These are phyloP conservation scores for Paraescarpia echinospica DNA, from an alignment of 1,140 invertebrate genomes.

Conservation along the genomic window DNA sequence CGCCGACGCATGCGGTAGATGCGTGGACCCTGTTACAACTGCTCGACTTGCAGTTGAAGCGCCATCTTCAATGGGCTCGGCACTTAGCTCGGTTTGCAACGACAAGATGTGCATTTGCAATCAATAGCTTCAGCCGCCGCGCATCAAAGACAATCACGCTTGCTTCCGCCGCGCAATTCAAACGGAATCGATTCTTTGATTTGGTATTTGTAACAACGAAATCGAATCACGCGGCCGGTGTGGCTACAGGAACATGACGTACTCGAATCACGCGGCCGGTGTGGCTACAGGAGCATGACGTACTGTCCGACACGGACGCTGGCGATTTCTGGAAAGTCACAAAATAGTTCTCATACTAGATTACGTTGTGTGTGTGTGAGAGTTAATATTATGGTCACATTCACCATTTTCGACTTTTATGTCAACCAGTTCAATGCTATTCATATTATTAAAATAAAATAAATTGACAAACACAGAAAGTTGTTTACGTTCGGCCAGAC, in stretches of 20 bases:
- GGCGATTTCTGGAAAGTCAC: not conserved
- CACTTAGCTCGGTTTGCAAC: not conserved
- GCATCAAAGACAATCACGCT: not conserved
- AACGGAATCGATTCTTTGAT: not conserved
- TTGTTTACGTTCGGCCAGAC: not conserved
- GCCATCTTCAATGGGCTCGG: not conserved
- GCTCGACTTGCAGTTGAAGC: not conserved
- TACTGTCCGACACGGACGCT: not conserved
- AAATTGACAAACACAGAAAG: not conserved
- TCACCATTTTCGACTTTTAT: not conserved
- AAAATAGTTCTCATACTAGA: too few species aligned
- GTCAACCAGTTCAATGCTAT: not conserved
- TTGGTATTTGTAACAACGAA: not conserved
- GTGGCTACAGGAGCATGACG: not conserved
- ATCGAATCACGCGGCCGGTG: not conserved
- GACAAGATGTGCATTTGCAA: slow-evolving; percentile 5
- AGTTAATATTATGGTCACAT: not conserved
- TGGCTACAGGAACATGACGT: not conserved
- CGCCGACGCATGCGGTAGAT: not conserved
- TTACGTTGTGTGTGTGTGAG: not conserved
- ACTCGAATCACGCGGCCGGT: not conserved
- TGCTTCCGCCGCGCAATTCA: not conserved
- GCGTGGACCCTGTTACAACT: not conserved
- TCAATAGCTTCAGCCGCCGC: not conserved
- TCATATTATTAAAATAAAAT: not conserved